Evolutionary conservation across 2,797 vertebrate species (phyloP).

Genomic region (Streptopelia turtur): DNA sequence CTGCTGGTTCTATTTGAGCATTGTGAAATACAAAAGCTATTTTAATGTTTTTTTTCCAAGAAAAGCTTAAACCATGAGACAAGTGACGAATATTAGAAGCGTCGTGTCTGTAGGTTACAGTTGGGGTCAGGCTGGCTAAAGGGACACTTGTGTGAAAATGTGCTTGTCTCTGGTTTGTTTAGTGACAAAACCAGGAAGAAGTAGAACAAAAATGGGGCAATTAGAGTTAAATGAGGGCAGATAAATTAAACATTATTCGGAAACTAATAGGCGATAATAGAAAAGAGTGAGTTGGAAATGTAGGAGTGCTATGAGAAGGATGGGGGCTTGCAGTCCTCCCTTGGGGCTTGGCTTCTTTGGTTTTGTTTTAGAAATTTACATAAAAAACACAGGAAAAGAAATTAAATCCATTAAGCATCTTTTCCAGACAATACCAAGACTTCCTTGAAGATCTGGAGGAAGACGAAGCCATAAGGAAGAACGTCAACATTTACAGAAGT

Average conservation of each 20-base stretch:
- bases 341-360: neutral
- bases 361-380: neutral
- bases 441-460: slow-evolving; percentile 99
- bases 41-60: neutral
- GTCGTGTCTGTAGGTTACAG: neutral
- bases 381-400: neutral
- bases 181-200: neutral
- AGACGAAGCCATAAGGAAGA: slow-evolving; percentile 93
- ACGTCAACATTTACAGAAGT: slow-evolving; percentile 97
- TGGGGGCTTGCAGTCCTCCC: neutral
- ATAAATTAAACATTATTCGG: neutral
- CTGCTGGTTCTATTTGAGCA: neutral
- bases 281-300: neutral
- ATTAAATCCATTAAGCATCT: neutral
- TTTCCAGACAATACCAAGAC: slow-evolving; percentile 93
- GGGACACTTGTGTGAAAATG: neutral
- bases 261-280: neutral
- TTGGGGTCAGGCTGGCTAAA: neutral
- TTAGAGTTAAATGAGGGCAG: neutral
- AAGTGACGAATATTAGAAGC: neutral
- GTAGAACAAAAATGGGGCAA: neutral
- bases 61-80: neutral
- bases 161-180: neutral
- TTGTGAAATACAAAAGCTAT: neutral
- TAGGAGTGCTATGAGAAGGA: neutral